Percentiles rank a stretch among this genome's conserved stretches.
These are phyloP conservation scores for Anas platyrhynchos DNA, from an alignment of 2,113 vertebrate species.

Conservation along the genomic window DNA sequence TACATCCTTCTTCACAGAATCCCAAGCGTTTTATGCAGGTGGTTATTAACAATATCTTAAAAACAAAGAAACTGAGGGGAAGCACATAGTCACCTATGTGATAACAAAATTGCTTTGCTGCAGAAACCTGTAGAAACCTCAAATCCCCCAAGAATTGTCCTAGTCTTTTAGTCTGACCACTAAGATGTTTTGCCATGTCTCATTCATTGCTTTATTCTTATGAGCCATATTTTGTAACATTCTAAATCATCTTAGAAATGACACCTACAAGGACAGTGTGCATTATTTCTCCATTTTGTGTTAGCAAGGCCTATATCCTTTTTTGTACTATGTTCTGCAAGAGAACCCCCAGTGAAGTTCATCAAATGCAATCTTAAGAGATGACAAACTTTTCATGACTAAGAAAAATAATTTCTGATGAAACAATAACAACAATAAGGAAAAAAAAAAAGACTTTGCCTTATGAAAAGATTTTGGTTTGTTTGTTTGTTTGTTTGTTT, in stretches of 20 bases:
- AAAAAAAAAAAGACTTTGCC: conserved; percentile 35
- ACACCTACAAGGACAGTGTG: neutral
- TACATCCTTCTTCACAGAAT: neutral
- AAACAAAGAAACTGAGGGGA: neutral
- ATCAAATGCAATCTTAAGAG: conserved; percentile 13
- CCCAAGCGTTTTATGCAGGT: neutral
- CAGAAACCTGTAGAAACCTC: neutral
- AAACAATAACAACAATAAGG: conserved; percentile 58
- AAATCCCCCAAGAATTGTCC: neutral
- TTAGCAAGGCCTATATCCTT: neutral
- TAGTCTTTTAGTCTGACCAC: neutral
- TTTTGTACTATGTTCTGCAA: neutral
- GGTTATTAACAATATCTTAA: neutral
- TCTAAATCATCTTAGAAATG: neutral
- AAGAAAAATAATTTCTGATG: conserved; percentile 65
- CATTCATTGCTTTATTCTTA: neutral
- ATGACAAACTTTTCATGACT: conserved; percentile 40
- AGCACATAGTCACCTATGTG: fast-evolving
- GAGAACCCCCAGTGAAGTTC: neutral
- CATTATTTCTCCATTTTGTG: neutral
- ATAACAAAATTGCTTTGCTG: neutral
- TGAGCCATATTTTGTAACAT: neutral
- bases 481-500: conserved; percentile 70
- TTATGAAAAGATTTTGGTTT: conserved; percentile 23
- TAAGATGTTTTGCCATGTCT: neutral